Conservation (phyloP, 2,797 vertebrate species). For the Ctenopoma kingsleyae region DNA sequence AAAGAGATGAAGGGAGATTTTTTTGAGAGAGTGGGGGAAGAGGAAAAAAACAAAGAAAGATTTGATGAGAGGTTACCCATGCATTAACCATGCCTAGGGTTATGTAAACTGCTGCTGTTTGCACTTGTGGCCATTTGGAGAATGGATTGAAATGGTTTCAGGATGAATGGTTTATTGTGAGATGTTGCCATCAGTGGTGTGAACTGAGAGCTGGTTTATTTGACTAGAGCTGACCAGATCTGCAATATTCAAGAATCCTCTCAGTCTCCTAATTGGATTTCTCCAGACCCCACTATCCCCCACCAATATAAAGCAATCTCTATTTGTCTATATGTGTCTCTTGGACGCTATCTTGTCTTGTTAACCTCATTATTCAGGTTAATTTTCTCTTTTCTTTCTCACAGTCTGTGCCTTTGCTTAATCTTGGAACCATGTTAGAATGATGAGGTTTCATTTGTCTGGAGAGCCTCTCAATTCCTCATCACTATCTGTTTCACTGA, state of each 20-base stretch:
- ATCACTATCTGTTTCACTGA: constrained; percentile 35
- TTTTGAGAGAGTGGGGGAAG: background rate
- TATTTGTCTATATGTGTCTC: constrained; percentile 18
- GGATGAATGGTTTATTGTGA: constrained; percentile 43
- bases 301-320: constrained; percentile 32
- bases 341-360: constrained; percentile 28
- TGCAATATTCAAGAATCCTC: constrained; percentile 59
- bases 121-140: constrained; percentile 28
- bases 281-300: constrained; percentile 27
- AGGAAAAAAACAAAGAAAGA: background rate
- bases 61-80: background rate
- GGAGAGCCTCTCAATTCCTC: constrained; percentile 15
- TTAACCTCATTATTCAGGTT: constrained; percentile 43
- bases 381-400: constrained; percentile 32
- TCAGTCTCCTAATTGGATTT: constrained; percentile 62
- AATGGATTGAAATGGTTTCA: constrained; percentile 38
- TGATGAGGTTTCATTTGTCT: constrained; percentile 41
- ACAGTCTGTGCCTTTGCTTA: constrained; percentile 16
- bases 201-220: constrained; percentile 39
- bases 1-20: constrained; percentile 2
- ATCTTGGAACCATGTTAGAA: constrained; percentile 14
- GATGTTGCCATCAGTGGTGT: constrained; percentile 26
- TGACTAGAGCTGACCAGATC: constrained; percentile 51
- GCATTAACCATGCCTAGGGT: background rate
- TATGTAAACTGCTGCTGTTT: constrained; percentile 40